phyloP scores from a whole-genome alignment of 2,113 vertebrate species.

The Lepus timidus region DNA sequence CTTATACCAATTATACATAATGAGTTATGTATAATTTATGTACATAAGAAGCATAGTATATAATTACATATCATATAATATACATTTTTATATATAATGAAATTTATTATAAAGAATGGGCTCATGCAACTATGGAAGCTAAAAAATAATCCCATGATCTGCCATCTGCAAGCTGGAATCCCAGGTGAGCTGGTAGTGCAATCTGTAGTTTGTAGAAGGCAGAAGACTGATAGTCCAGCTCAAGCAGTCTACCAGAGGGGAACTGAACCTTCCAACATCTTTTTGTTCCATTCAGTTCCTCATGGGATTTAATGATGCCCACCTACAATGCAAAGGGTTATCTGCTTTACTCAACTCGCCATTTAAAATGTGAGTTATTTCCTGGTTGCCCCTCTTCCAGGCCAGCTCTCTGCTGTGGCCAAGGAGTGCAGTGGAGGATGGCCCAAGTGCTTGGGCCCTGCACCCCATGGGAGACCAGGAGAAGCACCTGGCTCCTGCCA shows the following conservation, averaged over 20 bases:
- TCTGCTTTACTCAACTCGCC: no score
- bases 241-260: neutral
- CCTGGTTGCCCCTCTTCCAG: no score
- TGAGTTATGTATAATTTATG: no score
- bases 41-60: no score
- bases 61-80: no score
- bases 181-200: neutral
- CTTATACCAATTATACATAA: no score
- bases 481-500: no score
- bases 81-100: no score
- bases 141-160: neutral
- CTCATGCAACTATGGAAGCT: neutral
- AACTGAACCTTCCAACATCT: neutral
- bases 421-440: no score
- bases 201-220: neutral
- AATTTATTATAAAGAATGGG: neutral
- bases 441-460: no score
- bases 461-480: no score
- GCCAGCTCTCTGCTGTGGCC: no score
- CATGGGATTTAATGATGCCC: neutral
- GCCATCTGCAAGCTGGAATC: neutral
- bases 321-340: neutral
- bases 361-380: neutral
- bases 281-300: neutral
- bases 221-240: neutral